Evolutionary conservation across 2,113 vertebrate genomes (phyloP).

Genomic region (Myrmophylax atrothorax): DNA sequence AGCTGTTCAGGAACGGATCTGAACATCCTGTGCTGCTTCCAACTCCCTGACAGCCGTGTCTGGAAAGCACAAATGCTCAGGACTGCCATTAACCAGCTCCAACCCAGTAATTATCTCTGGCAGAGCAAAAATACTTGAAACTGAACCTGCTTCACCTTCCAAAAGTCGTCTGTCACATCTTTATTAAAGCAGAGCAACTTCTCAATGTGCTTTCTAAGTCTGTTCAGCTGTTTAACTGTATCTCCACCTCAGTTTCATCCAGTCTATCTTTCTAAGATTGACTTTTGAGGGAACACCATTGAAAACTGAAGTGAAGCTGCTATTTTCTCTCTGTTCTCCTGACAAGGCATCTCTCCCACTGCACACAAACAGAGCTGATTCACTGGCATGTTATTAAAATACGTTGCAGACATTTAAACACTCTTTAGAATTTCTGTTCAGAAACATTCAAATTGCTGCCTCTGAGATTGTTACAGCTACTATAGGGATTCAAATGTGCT

Average conservation of each 20-base stretch:
- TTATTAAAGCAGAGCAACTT: neutral
- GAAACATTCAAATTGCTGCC: neutral
- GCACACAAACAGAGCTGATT: slow-evolving; percentile 7
- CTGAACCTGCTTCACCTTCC: neutral
- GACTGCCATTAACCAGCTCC: neutral
- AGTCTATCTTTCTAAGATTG: neutral
- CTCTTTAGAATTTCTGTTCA: neutral
- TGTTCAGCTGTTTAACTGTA: neutral
- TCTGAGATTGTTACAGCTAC: neutral
- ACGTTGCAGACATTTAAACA: neutral
- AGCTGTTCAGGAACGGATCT: neutral
- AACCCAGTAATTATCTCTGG: neutral
- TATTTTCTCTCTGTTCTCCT: slow-evolving; percentile 12
- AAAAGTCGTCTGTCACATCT: neutral
- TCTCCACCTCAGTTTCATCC: neutral
- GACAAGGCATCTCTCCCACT: slow-evolving; percentile 8
- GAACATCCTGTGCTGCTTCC: neutral
- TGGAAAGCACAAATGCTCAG: neutral
- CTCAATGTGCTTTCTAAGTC: neutral
- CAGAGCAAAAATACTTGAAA: neutral
- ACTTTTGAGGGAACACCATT: neutral
- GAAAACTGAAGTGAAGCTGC: neutral
- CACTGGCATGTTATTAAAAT: slow-evolving; percentile 28
- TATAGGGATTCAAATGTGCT: neutral
- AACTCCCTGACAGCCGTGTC: neutral